phyloP scores from a whole-genome alignment of 2,113 vertebrate species.

The Dicerorhinus sumatrensis region DNA sequence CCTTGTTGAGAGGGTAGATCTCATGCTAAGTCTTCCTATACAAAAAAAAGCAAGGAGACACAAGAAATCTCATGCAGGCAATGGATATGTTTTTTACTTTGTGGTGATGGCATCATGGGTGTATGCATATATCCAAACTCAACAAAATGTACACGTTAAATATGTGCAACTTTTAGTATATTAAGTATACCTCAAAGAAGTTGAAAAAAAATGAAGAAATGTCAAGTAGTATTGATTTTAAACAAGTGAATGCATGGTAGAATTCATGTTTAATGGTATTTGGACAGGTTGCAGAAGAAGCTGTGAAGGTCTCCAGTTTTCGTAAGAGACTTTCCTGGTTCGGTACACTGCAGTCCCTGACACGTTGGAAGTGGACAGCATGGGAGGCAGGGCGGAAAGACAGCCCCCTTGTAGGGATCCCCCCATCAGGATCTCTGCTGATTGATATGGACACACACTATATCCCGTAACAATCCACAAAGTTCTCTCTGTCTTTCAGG shows the following conservation, averaged over 20 bases:
- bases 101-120: background rate
- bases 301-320: background rate
- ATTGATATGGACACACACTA: too few species aligned
- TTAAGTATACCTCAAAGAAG: background rate
- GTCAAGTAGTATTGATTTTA: background rate
- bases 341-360: fast-evolving
- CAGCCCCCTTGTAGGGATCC: background rate
- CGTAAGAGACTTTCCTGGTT: background rate
- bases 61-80: too few species aligned
- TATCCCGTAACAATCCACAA: too few species aligned
- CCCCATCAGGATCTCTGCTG: background rate
- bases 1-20: too few species aligned
- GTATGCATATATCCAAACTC: background rate
- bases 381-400: too few species aligned
- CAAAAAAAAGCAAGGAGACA: background rate
- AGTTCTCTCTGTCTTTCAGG: background rate
- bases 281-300: background rate
- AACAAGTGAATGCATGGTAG: too few species aligned
- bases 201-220: background rate
- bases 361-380: background rate
- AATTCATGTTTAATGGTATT: background rate
- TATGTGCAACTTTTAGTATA: fast-evolving
- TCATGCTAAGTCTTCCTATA: background rate
- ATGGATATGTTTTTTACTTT: background rate
- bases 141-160: background rate